Base-by-base conservation (phyloP, 2,888 invertebrate species). In the Antheraea assamensis region DNA sequence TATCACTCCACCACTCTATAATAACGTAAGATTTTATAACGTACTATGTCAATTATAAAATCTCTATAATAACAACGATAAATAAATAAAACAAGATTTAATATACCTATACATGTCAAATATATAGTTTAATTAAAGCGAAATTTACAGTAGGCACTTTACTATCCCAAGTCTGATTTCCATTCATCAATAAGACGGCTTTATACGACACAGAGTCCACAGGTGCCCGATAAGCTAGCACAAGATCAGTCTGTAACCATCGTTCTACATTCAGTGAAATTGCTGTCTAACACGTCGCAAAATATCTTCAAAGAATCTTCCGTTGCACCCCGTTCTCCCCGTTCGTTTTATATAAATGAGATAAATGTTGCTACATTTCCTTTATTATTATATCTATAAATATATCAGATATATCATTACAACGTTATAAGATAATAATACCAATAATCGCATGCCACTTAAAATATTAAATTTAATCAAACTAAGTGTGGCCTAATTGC, bases 171-270 rank as follows among this genome's bases (percentile, higher is more conserved):
- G 55, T 24, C 77, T 78, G 78, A 72, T 72, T 72, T 72, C 80
- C 82, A 87, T 88, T 86, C 81, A 85, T 87, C 84, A 87, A 87
- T 88, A 90, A 87, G 90, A 89, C 83, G 88, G 87, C 84, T 89
- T 90, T 90, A 90, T 91, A 85, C 89, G 83, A 78, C 76, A 79
- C 78, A 83, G 88, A 24, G 61, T 88, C 89, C 88, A 90, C 90
- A 92, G 91, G 91, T 92, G 91, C 85, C 89, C 88, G 91, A 92
- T 92, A 91, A 90, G 88, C 84, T 79, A 76, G 81, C 79, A 77
- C 82, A 15, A 64, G 61, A 64, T 64, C 61, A 30, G 42, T 42
- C 42, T 42, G 42, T 42, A 42, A 17, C 61, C 61, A 64, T 13
- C 61, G 61, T 64, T 64, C 61, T 27, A 81, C 86, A 89, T 83